Conservation (phyloP, 2,113 vertebrate species). For the Todiramphus chloris region DNA sequence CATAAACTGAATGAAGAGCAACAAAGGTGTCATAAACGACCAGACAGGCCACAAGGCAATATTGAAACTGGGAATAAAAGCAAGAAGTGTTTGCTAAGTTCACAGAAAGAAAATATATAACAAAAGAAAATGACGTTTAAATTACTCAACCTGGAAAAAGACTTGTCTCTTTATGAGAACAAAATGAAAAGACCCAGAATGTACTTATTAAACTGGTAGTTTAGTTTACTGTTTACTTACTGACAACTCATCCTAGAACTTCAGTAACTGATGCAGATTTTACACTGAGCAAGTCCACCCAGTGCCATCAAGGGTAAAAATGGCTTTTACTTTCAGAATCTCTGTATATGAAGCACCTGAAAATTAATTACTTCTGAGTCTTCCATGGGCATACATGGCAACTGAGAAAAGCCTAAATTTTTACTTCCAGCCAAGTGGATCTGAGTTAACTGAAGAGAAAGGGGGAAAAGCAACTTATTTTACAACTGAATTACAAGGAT, state of each 20-base stretch:
- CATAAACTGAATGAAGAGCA: slow-evolving; percentile 97
- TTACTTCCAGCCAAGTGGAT: not conserved
- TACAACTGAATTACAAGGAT: not conserved
- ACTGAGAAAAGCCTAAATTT: not conserved
- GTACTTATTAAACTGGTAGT: not conserved
- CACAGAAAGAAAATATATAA: not conserved
- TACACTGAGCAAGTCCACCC: not conserved
- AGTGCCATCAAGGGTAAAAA: not conserved
- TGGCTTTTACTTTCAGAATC: not conserved
- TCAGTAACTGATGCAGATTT: not conserved
- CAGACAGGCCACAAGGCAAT: slow-evolving; percentile 91
- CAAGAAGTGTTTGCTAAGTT: not conserved
- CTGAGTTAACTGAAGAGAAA: not conserved
- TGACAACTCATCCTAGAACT: not conserved
- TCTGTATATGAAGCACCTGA: not conserved
- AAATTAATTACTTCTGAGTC: not conserved
- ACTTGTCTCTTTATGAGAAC: not conserved
- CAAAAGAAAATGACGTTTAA: not conserved
- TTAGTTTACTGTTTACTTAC: not conserved
- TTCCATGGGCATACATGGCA: not conserved
- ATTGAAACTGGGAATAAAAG: slow-evolving; percentile 84
- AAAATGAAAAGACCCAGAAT: not conserved
- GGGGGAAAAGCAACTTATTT: not conserved
- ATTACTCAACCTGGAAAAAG: not conserved
- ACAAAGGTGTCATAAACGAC: slow-evolving; percentile 91